Conservation (phyloP, 2,888 invertebrate genomes). For the Himalopsyche tibetana region DNA sequence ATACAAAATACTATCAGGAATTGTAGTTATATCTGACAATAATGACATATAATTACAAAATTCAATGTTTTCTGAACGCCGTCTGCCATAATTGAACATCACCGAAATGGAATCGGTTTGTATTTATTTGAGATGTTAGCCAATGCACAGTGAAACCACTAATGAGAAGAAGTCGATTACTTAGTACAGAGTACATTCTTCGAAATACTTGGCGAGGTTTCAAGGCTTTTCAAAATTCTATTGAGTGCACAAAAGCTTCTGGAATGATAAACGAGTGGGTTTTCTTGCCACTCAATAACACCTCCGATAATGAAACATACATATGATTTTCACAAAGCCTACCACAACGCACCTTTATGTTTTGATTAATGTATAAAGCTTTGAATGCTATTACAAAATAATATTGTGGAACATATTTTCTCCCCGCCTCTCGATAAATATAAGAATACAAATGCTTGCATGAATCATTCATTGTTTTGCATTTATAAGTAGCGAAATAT, state of each 20-base stretch:
- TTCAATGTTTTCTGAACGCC: no score
- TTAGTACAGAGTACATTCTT: background rate
- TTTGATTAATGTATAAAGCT: no score
- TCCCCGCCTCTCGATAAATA: no score
- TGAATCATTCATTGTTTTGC: no score
- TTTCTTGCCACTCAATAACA: background rate
- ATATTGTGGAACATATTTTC: no score
- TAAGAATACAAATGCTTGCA: no score
- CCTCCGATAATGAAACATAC: background rate
- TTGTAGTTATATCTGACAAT: no score
- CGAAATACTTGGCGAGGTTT: background rate
- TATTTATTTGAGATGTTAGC: background rate
- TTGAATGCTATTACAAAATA: no score
- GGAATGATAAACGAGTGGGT: background rate
- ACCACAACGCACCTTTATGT: background rate
- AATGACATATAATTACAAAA: no score
- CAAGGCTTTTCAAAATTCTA: slow-evolving; percentile 19
- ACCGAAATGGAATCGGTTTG: background rate
- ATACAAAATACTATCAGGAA: no score
- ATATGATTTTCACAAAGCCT: background rate
- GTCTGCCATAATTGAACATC: background rate
- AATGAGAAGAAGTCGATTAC: slow-evolving; percentile 7
- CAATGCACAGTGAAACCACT: background rate
- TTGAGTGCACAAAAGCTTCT: slow-evolving; percentile 22
- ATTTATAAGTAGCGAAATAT: no score